A percentile compares a stretch with the other conserved stretches of the same genome.
These are phyloP conservation scores for Amblyornis subalaris DNA, from an alignment of 2,113 vertebrate species.

Conservation along the genomic window DNA sequence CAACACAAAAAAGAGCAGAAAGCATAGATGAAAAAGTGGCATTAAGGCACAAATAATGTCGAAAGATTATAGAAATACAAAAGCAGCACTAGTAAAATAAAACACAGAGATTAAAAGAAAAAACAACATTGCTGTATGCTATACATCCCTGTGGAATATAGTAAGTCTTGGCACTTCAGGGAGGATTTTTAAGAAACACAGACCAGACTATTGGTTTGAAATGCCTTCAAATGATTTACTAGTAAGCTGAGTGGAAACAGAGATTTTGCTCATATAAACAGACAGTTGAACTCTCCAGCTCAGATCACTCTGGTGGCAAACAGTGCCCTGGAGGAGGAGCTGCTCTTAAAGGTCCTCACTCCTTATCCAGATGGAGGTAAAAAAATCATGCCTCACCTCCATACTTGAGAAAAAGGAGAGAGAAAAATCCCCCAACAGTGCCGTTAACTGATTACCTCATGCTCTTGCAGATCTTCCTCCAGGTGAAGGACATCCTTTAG, in stretches of 20 bases:
- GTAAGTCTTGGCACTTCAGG: neutral
- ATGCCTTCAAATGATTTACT: neutral
- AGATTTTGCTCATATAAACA: neutral
- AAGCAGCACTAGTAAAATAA: neutral
- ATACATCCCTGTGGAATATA: neutral
- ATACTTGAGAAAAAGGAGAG: neutral
- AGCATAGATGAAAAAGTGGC: neutral
- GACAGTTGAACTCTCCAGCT: neutral
- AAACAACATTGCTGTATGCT: neutral
- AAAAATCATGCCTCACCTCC: neutral
- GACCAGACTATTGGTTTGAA: neutral
- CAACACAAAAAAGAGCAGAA: neutral
- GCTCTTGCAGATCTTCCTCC: slow-evolving; percentile 58
- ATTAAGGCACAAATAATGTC: neutral
- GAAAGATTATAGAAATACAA: neutral
- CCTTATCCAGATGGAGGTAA: neutral
- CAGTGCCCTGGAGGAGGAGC: neutral
- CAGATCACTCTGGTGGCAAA: neutral
- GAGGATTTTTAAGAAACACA: neutral
- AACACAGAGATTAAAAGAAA: neutral
- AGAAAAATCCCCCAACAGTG: neutral
- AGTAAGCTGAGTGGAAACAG: neutral
- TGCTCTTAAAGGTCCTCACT: neutral
- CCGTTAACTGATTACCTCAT: slow-evolving; percentile 65
- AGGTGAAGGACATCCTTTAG: slow-evolving; percentile 76